Base-by-base conservation (phyloP, 2,113 vertebrate genomes). In the Microtus ochrogaster region DNA sequence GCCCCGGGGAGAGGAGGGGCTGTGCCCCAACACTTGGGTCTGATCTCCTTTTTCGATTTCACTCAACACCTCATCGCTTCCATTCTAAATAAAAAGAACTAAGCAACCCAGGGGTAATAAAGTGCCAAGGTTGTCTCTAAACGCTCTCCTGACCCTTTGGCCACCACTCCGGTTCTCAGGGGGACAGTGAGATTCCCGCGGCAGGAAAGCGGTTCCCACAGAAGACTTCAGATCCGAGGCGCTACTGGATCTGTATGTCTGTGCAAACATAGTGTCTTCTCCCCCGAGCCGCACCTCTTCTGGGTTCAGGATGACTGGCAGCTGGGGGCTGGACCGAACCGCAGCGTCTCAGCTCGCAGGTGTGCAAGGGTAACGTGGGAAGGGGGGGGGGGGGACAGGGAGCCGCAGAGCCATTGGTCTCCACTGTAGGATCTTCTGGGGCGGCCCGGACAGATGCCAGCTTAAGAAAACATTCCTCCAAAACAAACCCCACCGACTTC, bases 401-500 rank as follows among this genome's bases (percentile, higher is more conserved):
- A 44, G 30, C 36, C 41, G 4, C 5, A 33, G 41, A 36, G 63
- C 4, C 10, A 22, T 4, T 0, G 11, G 55, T 65, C 73, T 11
- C 3, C 33, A 41, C 95, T 0, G 13, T 0, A 58, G 90, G 44
- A 77, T 49, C 70, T 6, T 3, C 36, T 5, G 4, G 9, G 52
- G 63, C 83, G 3, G 82, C 63, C 61, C 7, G 41, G 93, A 90
- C 68, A 83, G 86, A 65, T 33, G 24, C 28, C 65, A 13, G 41
- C 16, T 11, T 44, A 36, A 63, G 76, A 82, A 91, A 96, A 86
- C 77, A 81, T 36, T 49, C 47, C 65, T 70, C 65, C 82, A 33
- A 95, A 84, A 55, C 94, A 91, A 85, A 81, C 17, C 58, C 89
- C 63, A 9, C 41, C 39, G 41, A 83, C 94, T 82, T 89, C 74